Percentiles rank a stretch among this genome's conserved stretches.
phyloP scores from a whole-genome alignment of 1,140 invertebrate genomes.

The Drosophila funebris region DNA sequence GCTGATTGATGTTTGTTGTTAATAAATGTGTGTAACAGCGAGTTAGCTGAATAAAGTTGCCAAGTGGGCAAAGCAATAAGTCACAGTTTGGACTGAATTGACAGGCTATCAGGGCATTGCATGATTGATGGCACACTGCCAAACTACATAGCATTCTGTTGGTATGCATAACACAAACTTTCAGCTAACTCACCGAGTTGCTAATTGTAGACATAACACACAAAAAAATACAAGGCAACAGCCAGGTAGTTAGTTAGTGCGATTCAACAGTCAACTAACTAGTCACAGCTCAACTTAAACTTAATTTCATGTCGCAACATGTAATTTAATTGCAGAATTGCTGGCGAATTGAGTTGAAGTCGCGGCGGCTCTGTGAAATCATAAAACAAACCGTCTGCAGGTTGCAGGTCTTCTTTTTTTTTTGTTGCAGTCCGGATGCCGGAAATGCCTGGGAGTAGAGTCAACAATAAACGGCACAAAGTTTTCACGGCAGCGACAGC shows the following conservation, averaged over 20 bases:
- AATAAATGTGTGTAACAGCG: no score
- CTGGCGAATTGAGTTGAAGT: constrained; percentile 33
- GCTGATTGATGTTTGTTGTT: no score
- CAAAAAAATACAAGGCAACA: no score
- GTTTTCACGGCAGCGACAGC: constrained; percentile 47
- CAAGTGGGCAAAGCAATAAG: background rate
- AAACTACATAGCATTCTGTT: constrained; percentile 12
- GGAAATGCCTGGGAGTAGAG: constrained; percentile 66
- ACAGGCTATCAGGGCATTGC: background rate
- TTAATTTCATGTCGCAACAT: constrained; percentile 42
- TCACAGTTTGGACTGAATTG: background rate
- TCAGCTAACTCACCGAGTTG: constrained; percentile 19
- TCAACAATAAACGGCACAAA: constrained; percentile 74
- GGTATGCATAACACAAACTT: constrained; percentile 9
- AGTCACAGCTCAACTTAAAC: background rate
- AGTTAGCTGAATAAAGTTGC: no score
- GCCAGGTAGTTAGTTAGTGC: no score
- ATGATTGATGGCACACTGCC: constrained; percentile 39
- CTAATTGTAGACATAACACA: constrained; percentile 32
- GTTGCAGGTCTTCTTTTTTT: background rate
- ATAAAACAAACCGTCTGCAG: constrained; percentile 72
- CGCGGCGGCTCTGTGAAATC: constrained; percentile 30
- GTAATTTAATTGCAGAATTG: constrained; percentile 63
- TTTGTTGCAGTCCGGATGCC: constrained; percentile 39
- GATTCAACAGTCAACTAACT: no score